These are phyloP conservation scores for Percopsis omiscomaycus DNA, from an alignment of 2,797 vertebrate genomes.

Conservation along the genomic window DNA sequence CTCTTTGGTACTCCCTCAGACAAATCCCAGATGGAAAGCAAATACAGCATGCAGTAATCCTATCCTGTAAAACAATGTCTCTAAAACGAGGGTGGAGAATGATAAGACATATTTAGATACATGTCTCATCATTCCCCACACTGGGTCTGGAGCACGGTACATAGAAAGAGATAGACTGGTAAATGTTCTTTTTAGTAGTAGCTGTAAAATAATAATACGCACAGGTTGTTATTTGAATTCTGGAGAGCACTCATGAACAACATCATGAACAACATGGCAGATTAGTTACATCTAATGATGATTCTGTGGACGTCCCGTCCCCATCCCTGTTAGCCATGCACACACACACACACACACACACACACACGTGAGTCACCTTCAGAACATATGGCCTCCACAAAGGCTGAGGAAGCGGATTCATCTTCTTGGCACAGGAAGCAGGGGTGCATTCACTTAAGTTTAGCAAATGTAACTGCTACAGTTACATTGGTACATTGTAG, in stretches of 20 bases:
- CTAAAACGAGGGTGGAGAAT: too few species aligned
- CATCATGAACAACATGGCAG: slow-evolving; percentile 49
- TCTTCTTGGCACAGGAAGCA: neutral
- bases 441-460: neutral
- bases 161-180: too few species aligned
- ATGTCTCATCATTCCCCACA: too few species aligned
- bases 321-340: neutral
- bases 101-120: too few species aligned
- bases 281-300: slow-evolving; percentile 34
- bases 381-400: neutral
- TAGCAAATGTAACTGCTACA: neutral
- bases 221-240: slow-evolving; percentile 47
- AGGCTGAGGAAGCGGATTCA: neutral
- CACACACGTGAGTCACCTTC: neutral
- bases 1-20: neutral
- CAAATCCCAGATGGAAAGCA: neutral
- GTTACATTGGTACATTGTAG: neutral
- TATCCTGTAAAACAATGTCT: too few species aligned
- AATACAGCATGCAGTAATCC: neutral
- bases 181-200: too few species aligned
- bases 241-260: slow-evolving; percentile 51
- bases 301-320: neutral
- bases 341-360: slow-evolving; percentile 18
- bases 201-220: too few species aligned
- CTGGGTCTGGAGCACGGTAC: too few species aligned